These are phyloP conservation scores for Carassius gibelio DNA, from an alignment of 2,113 vertebrate species.

Conservation along the genomic window DNA sequence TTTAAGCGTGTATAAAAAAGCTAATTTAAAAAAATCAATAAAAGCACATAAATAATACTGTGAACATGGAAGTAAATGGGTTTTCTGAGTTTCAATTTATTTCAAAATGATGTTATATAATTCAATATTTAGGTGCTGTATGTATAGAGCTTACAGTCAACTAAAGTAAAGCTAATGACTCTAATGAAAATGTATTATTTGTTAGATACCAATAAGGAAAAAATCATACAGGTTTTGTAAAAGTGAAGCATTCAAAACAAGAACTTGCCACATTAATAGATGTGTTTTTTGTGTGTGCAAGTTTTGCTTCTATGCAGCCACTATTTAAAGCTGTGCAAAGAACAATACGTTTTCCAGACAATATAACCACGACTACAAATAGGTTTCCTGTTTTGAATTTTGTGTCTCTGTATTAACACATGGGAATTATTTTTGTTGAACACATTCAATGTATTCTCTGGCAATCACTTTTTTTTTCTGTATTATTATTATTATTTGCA, in stretches of 20 bases:
- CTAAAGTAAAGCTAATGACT: not conserved
- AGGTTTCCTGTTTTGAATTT: conserved; percentile 1
- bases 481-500: not conserved
- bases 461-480: not conserved
- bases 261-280: not conserved
- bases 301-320: not conserved
- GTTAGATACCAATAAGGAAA: not conserved
- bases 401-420: not conserved
- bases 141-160: not conserved
- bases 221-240: not conserved
- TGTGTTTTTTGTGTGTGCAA: not conserved
- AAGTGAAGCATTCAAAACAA: not conserved
- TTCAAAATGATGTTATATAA: not conserved
- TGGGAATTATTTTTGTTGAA: not conserved
- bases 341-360: conserved; percentile 4
- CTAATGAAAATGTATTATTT: not conserved
- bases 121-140: not conserved
- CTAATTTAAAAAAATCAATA: too few species aligned
- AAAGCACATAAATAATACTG: too few species aligned
- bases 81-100: too few species aligned
- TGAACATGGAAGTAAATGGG: too few species aligned
- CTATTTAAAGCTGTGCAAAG: not conserved
- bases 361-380: not conserved
- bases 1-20: not conserved
- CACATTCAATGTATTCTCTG: not conserved